Evolutionary conservation across 2,888 invertebrate genomes (phyloP).

Genomic region (Gastracanthus pulcherrimus): DNA sequence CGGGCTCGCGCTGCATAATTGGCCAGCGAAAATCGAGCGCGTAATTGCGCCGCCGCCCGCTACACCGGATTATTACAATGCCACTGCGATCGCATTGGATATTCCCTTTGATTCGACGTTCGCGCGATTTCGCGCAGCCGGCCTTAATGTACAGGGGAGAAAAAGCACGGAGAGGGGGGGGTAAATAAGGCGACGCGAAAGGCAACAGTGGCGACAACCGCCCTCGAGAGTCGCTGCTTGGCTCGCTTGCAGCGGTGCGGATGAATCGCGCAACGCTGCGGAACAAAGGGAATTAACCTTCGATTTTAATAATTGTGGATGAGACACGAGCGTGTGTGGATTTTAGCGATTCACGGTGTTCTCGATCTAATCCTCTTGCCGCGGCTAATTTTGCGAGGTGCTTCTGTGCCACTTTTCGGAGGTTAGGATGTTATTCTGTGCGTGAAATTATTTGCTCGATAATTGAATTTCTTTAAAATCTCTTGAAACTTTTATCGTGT

Average conservation of each 20-base stretch:
- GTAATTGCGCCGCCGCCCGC: background rate
- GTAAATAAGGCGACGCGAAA: conserved; percentile 14
- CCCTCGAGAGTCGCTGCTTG: no score
- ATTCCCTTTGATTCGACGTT: conserved; percentile 36
- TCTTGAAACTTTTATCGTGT: no score
- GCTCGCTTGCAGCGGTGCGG: no score
- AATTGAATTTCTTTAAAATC: no score
- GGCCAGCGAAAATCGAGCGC: conserved; percentile 51
- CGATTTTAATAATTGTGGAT: conserved; percentile 27
- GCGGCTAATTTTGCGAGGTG: background rate
- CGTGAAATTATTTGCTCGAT: no score
- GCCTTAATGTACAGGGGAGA: background rate
- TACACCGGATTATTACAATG: no score
- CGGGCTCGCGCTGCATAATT: no score
- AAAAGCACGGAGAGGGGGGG: background rate
- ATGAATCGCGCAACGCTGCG: background rate
- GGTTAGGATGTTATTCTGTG: no score
- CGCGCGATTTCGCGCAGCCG: background rate
- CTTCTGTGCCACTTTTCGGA: no score
- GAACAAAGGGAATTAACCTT: conserved; percentile 19
- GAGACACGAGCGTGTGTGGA: background rate
- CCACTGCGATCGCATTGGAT: no score
- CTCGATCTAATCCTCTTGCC: background rate
- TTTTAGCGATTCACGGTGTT: background rate
- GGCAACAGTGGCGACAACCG: background rate